Evolutionary conservation across 92 coral and sea anemone genomes (phyloP).

Genomic region (Siderastrea siderea): DNA sequence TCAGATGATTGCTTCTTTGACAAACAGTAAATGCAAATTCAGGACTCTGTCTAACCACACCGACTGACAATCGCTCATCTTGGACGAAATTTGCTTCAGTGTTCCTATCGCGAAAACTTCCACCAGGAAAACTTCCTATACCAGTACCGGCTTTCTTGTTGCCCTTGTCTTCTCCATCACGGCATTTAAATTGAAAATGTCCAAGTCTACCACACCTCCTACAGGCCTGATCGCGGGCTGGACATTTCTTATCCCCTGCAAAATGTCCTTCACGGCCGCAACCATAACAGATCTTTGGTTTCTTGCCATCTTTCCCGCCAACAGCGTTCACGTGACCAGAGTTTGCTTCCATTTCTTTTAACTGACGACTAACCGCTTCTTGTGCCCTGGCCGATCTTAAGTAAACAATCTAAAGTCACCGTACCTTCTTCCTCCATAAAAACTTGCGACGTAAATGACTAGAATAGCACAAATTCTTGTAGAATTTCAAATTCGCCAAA

Average conservation of each 20-base stretch:
- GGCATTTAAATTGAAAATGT: slow-evolving; percentile 20
- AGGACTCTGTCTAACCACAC: slow-evolving; percentile 1
- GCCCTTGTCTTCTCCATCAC: too few species aligned
- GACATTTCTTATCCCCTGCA: slow-evolving; percentile 31
- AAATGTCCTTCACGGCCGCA: slow-evolving; percentile 51
- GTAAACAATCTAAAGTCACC: too few species aligned
- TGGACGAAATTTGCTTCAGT: background rate
- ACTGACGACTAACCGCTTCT: too few species aligned
- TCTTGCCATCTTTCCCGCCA: slow-evolving; percentile 1
- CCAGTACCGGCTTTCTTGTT: background rate
- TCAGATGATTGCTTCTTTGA: background rate
- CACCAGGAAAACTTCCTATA: background rate
- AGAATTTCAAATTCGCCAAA: too few species aligned
- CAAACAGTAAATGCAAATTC: background rate
- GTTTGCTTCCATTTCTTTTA: background rate
- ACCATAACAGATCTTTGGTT: slow-evolving; percentile 15
- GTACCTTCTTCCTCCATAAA: too few species aligned
- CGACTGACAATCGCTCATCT: background rate
- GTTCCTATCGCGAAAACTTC: background rate
- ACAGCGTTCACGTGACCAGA: slow-evolving; percentile 5
- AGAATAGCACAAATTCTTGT: too few species aligned
- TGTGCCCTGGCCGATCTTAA: too few species aligned
- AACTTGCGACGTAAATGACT: too few species aligned
- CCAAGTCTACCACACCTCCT: slow-evolving; percentile 15
- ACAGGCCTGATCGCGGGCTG: slow-evolving; percentile 8